Conservation (phyloP, 2,113 vertebrate species). For the Dromaius novaehollandiae region DNA sequence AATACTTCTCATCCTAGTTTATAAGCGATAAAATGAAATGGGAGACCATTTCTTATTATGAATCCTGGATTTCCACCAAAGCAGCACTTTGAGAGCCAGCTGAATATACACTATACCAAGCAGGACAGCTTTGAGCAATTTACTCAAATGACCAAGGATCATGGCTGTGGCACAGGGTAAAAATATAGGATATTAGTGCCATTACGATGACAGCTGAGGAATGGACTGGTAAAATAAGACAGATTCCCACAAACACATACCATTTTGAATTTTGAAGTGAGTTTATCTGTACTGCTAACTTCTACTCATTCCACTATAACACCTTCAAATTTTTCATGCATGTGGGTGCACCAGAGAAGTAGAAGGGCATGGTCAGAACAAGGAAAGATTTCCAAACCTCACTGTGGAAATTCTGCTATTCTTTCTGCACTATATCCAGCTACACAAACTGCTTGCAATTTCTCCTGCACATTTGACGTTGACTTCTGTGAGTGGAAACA, state of each 20-base stretch:
- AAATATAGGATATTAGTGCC: not conserved
- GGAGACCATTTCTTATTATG: not conserved
- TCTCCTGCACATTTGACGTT: conserved; percentile 73
- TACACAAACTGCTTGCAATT: not conserved
- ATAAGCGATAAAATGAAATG: not conserved
- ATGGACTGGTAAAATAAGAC: not conserved
- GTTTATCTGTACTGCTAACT: not conserved
- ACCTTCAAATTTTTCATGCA: not conserved
- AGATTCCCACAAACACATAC: not conserved
- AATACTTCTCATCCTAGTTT: not conserved
- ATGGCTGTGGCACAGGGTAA: not conserved
- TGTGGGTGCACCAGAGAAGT: not conserved
- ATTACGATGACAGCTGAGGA: not conserved
- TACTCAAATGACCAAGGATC: not conserved
- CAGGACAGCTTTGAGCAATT: not conserved
- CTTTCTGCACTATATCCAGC: not conserved
- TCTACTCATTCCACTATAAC: not conserved
- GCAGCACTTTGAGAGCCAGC: not conserved
- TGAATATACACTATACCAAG: not conserved
- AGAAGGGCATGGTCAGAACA: not conserved
- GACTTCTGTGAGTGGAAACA: conserved; percentile 81
- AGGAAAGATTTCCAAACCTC: not conserved
- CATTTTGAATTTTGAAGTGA: not conserved
- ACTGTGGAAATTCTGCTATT: not conserved
- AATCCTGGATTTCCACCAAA: not conserved